phyloP scores from a whole-genome alignment of 2,888 invertebrate species.

The Synanthedon formicaeformis region DNA sequence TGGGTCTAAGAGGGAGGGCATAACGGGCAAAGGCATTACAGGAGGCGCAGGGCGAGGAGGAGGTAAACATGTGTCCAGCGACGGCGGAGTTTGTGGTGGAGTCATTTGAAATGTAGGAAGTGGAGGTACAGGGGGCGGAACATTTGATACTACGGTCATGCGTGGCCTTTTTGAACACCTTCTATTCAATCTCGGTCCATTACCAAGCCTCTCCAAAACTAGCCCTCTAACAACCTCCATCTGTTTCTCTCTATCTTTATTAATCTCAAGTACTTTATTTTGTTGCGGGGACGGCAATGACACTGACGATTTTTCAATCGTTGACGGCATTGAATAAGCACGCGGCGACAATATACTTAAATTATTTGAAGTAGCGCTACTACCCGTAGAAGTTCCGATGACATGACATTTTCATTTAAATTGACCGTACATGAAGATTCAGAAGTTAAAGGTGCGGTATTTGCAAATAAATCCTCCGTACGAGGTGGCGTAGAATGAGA shows the following conservation, averaged over 20 bases:
- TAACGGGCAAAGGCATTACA: constrained; percentile 36
- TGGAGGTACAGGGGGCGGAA: constrained; percentile 40
- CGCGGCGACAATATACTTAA: constrained; percentile 32
- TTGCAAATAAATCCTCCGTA: too few species aligned
- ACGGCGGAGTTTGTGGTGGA: constrained; percentile 16
- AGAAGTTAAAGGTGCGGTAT: too few species aligned
- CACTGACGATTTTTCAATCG: constrained; percentile 24
- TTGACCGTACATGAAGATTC: too few species aligned
- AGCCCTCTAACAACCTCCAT: constrained; percentile 86
- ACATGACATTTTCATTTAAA: too few species aligned
- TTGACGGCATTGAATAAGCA: constrained; percentile 21
- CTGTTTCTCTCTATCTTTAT: constrained; percentile 83
- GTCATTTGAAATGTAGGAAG: constrained; percentile 24
- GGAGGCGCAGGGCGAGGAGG: constrained; percentile 35
- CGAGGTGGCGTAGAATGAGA: too few species aligned
- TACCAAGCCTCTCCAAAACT: constrained; percentile 80
- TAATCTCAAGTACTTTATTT: constrained; percentile 80
- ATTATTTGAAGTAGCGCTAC: constrained; percentile 16
- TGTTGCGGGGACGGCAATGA: constrained; percentile 50
- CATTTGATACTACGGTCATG: constrained; percentile 14
- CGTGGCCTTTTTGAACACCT: constrained; percentile 27
- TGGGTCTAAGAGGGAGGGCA: constrained; percentile 69
- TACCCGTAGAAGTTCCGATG: too few species aligned
- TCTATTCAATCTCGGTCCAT: constrained; percentile 21
- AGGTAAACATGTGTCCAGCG: constrained; percentile 12